Evolutionary conservation across 2,797 vertebrate species (phyloP).

Genomic region (Betta splendens): DNA sequence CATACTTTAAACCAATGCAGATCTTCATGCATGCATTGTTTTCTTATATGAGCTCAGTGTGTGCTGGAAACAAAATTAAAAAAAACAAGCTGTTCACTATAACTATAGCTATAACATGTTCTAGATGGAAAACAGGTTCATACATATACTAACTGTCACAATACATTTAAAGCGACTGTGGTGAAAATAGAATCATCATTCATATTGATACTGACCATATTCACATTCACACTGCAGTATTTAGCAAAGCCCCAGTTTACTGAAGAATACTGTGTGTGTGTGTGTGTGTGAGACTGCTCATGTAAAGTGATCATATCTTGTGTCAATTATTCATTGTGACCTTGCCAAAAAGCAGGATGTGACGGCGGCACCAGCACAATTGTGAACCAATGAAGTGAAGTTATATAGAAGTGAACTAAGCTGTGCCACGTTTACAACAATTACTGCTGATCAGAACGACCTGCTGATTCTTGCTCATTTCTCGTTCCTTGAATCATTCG

Average conservation of each 20-base stretch:
- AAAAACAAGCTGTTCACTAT: too few species aligned
- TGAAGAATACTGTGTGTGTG: background rate
- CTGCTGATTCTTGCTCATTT: too few species aligned
- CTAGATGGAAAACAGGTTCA: background rate
- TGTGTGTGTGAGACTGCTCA: background rate
- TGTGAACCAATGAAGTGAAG: background rate
- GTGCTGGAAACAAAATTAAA: too few species aligned
- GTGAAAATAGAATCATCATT: conserved; percentile 1
- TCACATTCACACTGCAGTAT: background rate
- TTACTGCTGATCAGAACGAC: background rate
- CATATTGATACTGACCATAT: background rate
- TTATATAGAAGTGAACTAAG: conserved; percentile 8
- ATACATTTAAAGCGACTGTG: conserved; percentile 10
- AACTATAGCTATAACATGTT: background rate
- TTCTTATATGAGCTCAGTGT: too few species aligned
- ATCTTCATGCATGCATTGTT: too few species aligned
- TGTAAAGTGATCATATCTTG: conserved; percentile 1
- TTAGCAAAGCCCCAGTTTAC: conserved; percentile 11
- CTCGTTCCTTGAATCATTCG: too few species aligned
- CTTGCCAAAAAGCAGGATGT: conserved; percentile 10
- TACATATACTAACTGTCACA: too few species aligned
- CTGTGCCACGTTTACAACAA: background rate
- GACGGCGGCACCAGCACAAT: conserved; percentile 4
- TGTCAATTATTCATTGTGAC: conserved; percentile 12
- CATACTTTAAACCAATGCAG: too few species aligned